Conservation (phyloP, 2,113 vertebrate species). For the Myodes glareolus region DNA sequence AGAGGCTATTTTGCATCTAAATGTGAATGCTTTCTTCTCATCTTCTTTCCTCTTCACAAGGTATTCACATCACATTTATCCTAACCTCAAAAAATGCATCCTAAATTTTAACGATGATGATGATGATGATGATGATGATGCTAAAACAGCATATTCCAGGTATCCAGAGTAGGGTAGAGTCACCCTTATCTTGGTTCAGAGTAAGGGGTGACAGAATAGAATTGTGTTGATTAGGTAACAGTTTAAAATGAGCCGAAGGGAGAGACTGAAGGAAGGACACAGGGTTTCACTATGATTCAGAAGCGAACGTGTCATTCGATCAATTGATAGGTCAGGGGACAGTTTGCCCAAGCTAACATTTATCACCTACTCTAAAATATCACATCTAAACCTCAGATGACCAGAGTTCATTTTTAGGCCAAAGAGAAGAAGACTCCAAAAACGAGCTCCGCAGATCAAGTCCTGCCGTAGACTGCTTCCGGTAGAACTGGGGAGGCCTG, state of each 20-base stretch:
- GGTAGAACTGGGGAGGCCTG: neutral
- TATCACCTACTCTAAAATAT: neutral
- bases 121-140: neutral
- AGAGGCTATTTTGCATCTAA: neutral
- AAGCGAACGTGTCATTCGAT: neutral
- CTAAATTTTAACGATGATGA: neutral
- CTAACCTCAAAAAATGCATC: neutral
- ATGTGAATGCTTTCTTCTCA: neutral
- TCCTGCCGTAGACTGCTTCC: neutral
- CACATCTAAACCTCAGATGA: neutral
- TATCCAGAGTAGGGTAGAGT: neutral
- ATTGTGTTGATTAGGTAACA: neutral
- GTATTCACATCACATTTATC: neutral
- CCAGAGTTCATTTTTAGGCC: neutral
- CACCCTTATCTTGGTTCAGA: neutral
- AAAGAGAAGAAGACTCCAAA: neutral
- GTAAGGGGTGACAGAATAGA: neutral
- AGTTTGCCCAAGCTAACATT: neutral
- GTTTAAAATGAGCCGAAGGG: neutral
- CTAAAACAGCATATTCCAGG: neutral
- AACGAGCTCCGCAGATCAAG: neutral
- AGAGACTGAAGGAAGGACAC: neutral
- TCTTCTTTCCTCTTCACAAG: neutral
- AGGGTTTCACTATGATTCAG: neutral
- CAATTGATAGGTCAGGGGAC: neutral